Evolutionary conservation across 2,113 vertebrate species (phyloP).

Genomic region (Crotalus helleri): DNA sequence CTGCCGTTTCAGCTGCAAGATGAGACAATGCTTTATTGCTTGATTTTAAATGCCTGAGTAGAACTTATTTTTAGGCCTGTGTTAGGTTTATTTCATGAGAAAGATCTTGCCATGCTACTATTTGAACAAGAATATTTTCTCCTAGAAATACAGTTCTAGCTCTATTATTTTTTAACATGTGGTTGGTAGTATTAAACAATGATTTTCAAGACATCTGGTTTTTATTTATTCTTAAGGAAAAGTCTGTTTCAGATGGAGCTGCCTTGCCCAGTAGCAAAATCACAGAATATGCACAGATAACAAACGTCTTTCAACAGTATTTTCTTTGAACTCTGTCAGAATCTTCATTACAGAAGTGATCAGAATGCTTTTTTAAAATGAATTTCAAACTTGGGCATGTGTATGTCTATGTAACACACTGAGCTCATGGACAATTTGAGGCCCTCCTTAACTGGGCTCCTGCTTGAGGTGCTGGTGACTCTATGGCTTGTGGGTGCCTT

Average conservation of each 20-base stretch:
- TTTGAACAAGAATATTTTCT: neutral
- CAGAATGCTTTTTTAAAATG: neutral
- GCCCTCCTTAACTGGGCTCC: neutral
- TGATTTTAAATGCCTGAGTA: neutral
- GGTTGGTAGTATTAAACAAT: neutral
- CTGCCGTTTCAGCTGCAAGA: conserved; percentile 1
- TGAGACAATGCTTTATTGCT: conserved; percentile 12
- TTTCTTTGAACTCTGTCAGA: neutral
- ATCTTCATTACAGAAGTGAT: neutral
- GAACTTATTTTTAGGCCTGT: neutral
- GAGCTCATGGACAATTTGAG: neutral
- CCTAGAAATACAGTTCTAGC: neutral
- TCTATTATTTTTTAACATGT: neutral
- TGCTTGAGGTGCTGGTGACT: neutral
- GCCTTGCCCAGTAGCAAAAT: neutral
- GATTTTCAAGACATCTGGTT: neutral
- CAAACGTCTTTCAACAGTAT: neutral
- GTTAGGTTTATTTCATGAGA: neutral
- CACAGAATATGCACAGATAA: neutral
- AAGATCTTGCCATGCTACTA: neutral
- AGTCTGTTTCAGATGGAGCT: neutral
- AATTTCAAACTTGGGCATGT: neutral
- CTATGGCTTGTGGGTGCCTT: neutral
- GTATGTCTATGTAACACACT: neutral
- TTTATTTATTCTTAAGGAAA: neutral